Percentiles rank a stretch among this genome's conserved stretches.
phyloP scores from a whole-genome alignment of 2,113 vertebrate genomes.

The Corythaeola cristata region DNA sequence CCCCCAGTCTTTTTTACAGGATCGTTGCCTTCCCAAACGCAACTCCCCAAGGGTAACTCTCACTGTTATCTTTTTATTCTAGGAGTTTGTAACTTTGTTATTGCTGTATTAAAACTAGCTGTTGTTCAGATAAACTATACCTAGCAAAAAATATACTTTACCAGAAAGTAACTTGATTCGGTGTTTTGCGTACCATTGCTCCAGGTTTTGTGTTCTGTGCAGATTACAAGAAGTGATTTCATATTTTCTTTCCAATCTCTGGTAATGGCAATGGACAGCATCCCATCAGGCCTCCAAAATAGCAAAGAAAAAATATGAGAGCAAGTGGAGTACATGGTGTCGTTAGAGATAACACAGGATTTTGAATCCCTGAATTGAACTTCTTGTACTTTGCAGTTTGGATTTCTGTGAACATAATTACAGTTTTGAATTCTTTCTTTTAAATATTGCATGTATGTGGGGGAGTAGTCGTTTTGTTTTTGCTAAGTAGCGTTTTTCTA shows the following conservation, averaged over 20 bases:
- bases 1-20: background rate
- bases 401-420: constrained; percentile 10
- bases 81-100: background rate
- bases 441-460: background rate
- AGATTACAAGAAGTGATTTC: background rate
- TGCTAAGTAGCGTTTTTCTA: constrained; percentile 50
- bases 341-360: background rate
- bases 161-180: background rate
- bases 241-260: background rate
- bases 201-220: background rate
- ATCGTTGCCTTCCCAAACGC: background rate
- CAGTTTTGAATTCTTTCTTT: constrained; percentile 36
- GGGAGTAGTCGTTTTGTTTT: constrained; percentile 52
- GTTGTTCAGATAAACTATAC: background rate
- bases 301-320: background rate
- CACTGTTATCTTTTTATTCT: rapidly evolving
- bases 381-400: background rate
- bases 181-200: background rate
- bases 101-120: background rate
- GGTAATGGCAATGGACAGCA: background rate
- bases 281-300: background rate
- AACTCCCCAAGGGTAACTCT: background rate
- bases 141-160: background rate
- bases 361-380: background rate
- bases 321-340: background rate